Base-by-base conservation (phyloP, 2,888 invertebrate genomes). In the Carterocephalus palaemon region DNA sequence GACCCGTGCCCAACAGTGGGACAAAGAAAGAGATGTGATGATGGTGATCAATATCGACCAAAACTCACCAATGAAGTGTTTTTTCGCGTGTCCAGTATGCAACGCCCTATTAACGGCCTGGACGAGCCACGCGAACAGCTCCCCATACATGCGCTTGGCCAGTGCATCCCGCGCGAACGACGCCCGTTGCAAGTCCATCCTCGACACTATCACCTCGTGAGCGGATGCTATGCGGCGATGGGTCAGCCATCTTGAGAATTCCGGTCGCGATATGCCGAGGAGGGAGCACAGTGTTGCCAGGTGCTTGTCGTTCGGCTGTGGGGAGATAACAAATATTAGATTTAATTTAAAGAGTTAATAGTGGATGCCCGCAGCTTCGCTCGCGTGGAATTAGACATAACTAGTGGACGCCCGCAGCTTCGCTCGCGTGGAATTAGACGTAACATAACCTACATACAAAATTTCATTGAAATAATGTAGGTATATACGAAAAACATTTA, bases 101-200 rank as follows among this genome's bases (percentile, higher is more conserved):
- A 99, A 76, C 0, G 95, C 93, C 52, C 92, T 91, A 76, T 99
- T 99, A 29, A 99, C 93, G 9, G 94, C 92, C 0, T 88, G 76
- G 0, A 99, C 98, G 48, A 99, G 94, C 93, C 97, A 99, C 57
- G 93, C 92, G 83, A 99, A 99, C 42, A 98, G 78, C 54, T 94
- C 93, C 0, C 96, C 95, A 71, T 99, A 99, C 53, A 99, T 92
- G 62, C 96, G 92, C 76, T 99, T 99, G 0, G 98, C 94, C n/a
- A 99, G 80, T 0, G 99, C 99, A 76, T 99, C 99, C 4, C 97
- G 87, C 0, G 96, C 92, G 50, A 93, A 92, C 17, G 88, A 83
- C 0, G 98, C 97, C 67, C 95, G 84, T 9, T 89, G 85, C 1
- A 89, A 83, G 51, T 90, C 92, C 89, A 98, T 93, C 0, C 97